Conservation (phyloP, 2,113 vertebrate species). For the Oxygymnocypris stewartii region DNA sequence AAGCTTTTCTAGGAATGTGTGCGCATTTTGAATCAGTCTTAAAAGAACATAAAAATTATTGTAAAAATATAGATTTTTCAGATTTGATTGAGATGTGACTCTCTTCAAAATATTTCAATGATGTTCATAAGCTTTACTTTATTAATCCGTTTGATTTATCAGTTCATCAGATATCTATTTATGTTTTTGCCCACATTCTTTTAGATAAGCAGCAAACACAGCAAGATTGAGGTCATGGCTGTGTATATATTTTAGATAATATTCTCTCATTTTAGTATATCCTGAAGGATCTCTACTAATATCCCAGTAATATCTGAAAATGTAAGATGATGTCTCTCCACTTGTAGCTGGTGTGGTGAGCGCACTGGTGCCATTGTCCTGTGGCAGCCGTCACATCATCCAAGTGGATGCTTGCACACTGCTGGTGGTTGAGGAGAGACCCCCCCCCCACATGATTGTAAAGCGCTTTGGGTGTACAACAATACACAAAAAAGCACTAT, state of each 20-base stretch:
- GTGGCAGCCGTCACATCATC: too few relatives aligned
- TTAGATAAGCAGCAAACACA: background rate
- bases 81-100: background rate
- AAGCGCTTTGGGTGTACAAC: too few relatives aligned
- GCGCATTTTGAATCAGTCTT: background rate
- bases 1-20: background rate
- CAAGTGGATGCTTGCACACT: too few relatives aligned
- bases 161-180: background rate
- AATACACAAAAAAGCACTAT: too few relatives aligned
- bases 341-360: too few relatives aligned
- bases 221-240: too few relatives aligned
- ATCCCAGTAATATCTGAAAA: background rate
- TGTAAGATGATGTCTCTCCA: background rate
- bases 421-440: too few relatives aligned
- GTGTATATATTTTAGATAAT: background rate
- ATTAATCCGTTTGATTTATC: background rate
- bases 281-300: background rate
- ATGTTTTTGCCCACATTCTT: background rate
- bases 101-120: background rate
- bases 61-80: background rate
- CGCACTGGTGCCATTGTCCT: too few relatives aligned
- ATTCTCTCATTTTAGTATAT: background rate
- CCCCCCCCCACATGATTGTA: too few relatives aligned
- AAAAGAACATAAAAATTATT: too few relatives aligned
- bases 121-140: background rate